Conservation (phyloP, 2,888 invertebrate species). For the Tinea trinotella region DNA sequence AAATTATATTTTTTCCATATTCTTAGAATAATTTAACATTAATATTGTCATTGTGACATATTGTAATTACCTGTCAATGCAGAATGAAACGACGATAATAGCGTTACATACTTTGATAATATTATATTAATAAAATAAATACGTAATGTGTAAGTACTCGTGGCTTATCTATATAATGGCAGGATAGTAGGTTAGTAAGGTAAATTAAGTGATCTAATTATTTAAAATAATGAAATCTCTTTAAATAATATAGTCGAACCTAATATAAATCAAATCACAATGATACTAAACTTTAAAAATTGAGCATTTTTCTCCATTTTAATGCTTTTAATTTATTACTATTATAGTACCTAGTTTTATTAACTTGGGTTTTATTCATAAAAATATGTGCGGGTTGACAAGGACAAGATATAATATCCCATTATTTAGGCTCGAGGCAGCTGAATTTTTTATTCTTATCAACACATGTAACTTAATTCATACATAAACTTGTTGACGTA, state of each 20-base stretch:
- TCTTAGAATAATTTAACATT: too few species aligned
- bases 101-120: background rate
- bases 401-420: background rate
- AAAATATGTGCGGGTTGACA: background rate
- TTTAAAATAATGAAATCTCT: too few species aligned
- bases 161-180: background rate
- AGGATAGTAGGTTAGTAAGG: background rate
- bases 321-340: too few species aligned
- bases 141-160: background rate
- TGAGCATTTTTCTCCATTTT: too few species aligned
- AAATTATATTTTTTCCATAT: too few species aligned
- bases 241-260: too few species aligned
- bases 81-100: background rate
- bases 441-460: slow-evolving; percentile 8
- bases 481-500: background rate
- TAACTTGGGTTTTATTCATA: too few species aligned
- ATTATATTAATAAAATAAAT: background rate
- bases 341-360: too few species aligned
- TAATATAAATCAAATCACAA: too few species aligned
- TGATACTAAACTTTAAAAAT: too few species aligned
- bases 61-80: background rate
- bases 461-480: background rate
- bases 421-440: background rate
- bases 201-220: background rate
- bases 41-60: background rate